phyloP scores from a whole-genome alignment of 2,888 invertebrate genomes.

The Xestia c-nigrum region DNA sequence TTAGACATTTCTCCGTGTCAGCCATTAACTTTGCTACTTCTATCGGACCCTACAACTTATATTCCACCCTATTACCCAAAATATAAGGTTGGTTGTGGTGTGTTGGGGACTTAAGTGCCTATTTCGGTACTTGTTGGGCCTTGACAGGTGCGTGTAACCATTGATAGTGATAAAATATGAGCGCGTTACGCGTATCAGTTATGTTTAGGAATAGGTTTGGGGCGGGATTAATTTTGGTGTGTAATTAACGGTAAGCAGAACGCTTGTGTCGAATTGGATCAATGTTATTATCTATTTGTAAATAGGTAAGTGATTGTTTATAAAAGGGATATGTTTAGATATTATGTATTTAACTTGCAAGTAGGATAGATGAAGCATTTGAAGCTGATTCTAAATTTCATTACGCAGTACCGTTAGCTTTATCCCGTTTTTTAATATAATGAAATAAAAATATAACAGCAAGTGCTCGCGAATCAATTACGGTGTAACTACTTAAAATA shows the following conservation, averaged over 20 bases:
- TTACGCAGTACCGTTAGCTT: too few relatives aligned
- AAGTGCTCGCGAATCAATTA: too few relatives aligned
- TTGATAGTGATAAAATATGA: constrained; percentile 62
- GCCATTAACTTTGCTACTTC: constrained; percentile 57
- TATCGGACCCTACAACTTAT: neutral
- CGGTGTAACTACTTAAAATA: too few relatives aligned
- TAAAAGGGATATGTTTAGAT: neutral
- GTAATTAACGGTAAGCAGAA: neutral
- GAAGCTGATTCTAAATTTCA: too few relatives aligned
- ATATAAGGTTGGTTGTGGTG: constrained; percentile 22
- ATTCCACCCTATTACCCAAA: constrained; percentile 5
- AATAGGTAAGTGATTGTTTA: neutral
- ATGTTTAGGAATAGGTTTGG: neutral
- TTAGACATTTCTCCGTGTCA: constrained; percentile 60
- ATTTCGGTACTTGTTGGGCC: constrained; percentile 52
- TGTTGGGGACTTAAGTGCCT: constrained; percentile 44
- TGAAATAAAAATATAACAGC: too few relatives aligned
- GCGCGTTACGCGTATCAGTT: constrained; percentile 37
- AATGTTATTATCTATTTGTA: neutral
- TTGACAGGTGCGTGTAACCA: constrained; percentile 59
- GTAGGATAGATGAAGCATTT: too few relatives aligned
- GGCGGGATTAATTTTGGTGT: constrained; percentile 16
- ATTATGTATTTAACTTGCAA: neutral
- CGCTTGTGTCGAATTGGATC: neutral
- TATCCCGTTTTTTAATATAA: too few relatives aligned